phyloP scores from a whole-genome alignment of 1,140 invertebrate genomes.

The Caenorhabditis latens region DNA sequence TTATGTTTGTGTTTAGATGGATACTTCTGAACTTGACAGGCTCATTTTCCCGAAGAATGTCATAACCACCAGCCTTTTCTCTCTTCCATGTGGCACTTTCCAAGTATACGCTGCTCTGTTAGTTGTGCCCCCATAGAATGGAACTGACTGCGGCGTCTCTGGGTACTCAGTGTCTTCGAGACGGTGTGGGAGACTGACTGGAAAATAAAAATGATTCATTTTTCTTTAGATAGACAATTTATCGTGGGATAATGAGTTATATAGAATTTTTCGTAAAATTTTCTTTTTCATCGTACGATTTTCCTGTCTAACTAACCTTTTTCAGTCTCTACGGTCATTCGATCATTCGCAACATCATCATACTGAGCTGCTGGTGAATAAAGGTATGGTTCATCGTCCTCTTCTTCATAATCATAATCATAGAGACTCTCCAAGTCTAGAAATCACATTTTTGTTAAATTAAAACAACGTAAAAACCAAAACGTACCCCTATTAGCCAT shows the following conservation, averaged over 20 bases:
- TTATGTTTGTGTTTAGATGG: too few relatives aligned
- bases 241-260: neutral
- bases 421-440: slow-evolving; percentile 14
- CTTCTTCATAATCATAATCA: slow-evolving; percentile 50
- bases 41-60: neutral
- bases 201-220: neutral
- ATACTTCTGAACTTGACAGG: too few relatives aligned
- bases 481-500: slow-evolving; percentile 33
- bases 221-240: neutral
- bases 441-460: too few relatives aligned
- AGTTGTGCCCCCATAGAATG: slow-evolving; percentile 45
- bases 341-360: neutral
- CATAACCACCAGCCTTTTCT: slow-evolving; percentile 12
- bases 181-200: slow-evolving; percentile 6
- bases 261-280: neutral
- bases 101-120: slow-evolving; percentile 18
- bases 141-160: slow-evolving; percentile 16
- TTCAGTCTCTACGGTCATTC: slow-evolving; percentile 14
- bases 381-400: slow-evolving; percentile 24
- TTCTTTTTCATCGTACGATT: neutral
- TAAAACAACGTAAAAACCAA: neutral
- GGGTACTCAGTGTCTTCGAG: slow-evolving; percentile 54
- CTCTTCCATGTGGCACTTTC: slow-evolving; percentile 39
- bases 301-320: neutral
- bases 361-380: neutral